A percentile compares a stretch with the other conserved stretches of the same genome.
These are phyloP conservation scores for Harmothoe impar DNA, from an alignment of 2,888 invertebrate genomes.

Conservation along the genomic window DNA sequence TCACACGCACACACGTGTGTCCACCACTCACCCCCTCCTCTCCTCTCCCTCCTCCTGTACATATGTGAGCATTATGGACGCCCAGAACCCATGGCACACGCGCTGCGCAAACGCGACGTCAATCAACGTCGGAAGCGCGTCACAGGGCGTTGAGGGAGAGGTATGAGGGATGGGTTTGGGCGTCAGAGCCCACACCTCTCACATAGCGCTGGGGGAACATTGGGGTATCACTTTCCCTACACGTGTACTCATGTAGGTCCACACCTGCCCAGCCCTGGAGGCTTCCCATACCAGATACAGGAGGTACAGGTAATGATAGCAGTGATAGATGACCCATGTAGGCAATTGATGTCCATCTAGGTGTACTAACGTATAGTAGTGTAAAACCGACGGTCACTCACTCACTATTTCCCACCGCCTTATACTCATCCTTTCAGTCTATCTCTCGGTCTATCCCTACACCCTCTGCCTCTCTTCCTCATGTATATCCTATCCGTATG, in stretches of 20 bases:
- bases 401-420: too few relatives aligned
- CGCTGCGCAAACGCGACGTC: conserved; percentile 22
- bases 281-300: too few relatives aligned
- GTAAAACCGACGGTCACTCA: too few relatives aligned
- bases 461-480: too few relatives aligned
- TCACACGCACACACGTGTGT: conserved; percentile 19
- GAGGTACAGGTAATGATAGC: too few relatives aligned
- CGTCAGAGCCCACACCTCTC: background rate
- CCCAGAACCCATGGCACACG: conserved; percentile 1
- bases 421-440: too few relatives aligned
- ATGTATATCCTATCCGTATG: too few relatives aligned
- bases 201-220: background rate
- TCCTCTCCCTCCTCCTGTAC: background rate
- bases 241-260: background rate
- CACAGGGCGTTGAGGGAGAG: background rate
- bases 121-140: conserved; percentile 18
- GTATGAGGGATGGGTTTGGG: background rate
- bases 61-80: too few relatives aligned
- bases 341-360: too few relatives aligned
- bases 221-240: background rate
- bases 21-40: background rate
- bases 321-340: too few relatives aligned
- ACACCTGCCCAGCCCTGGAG: background rate
- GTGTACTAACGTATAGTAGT: too few relatives aligned
- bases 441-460: too few relatives aligned